These are phyloP conservation scores for Limnephilus rhombicus DNA, from an alignment of 2,888 invertebrate genomes.

Conservation along the genomic window DNA sequence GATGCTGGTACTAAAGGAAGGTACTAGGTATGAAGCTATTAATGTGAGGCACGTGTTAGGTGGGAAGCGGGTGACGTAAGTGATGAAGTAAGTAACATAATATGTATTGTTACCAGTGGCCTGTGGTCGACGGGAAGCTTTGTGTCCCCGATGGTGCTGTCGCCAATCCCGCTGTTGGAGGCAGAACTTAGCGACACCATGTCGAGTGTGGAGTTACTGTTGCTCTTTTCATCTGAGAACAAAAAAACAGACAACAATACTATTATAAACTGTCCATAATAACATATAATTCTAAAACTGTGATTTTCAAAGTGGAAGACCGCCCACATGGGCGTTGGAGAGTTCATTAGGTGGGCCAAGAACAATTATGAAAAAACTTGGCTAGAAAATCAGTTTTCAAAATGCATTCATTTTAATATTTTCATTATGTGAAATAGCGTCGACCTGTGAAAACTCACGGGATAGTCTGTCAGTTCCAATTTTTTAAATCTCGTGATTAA, in stretches of 20 bases:
- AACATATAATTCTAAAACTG: too few relatives aligned
- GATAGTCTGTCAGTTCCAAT: too few relatives aligned
- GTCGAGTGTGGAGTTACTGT: conserved; percentile 72
- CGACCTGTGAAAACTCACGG: too few relatives aligned
- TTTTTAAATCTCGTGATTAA: too few relatives aligned
- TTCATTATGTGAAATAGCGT: too few relatives aligned
- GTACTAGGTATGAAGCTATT: background rate
- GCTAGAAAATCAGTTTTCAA: too few relatives aligned
- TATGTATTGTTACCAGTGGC: conserved; percentile 71
- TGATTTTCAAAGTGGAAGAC: too few relatives aligned
- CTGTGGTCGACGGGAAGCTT: conserved; percentile 76
- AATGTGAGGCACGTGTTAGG: background rate
- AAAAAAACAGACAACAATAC: background rate
- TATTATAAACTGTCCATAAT: background rate
- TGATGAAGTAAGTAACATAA: background rate
- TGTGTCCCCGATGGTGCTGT: conserved; percentile 71
- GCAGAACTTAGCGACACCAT: conserved; percentile 76
- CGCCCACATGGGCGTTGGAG: too few relatives aligned
- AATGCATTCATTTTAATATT: too few relatives aligned
- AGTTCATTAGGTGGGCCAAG: too few relatives aligned
- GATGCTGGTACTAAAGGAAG: background rate
- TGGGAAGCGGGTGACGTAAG: conserved; percentile 64
- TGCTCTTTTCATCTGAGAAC: conserved; percentile 75
- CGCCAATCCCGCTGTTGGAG: conserved; percentile 60
- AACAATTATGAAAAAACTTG: too few relatives aligned